Conservation (phyloP, 2,113 vertebrate genomes). For the Parus major region DNA sequence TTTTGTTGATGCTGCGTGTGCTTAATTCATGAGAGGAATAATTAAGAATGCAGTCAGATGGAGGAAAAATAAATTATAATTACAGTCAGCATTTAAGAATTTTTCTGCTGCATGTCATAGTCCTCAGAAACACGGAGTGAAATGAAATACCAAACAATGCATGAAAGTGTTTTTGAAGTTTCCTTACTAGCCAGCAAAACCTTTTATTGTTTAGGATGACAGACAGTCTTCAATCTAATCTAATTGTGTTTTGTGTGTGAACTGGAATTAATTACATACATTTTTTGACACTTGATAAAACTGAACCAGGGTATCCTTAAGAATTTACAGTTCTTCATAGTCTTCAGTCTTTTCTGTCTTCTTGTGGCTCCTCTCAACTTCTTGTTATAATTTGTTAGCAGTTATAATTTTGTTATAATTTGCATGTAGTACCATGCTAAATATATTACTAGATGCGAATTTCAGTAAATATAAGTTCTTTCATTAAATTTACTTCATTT, state of each 20-base stretch:
- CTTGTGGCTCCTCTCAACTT: not conserved
- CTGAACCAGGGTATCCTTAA: not conserved
- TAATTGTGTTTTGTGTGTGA: not conserved
- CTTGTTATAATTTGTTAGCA: not conserved
- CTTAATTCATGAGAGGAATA: not conserved
- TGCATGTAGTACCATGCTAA: not conserved
- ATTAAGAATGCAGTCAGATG: not conserved
- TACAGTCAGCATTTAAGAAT: not conserved
- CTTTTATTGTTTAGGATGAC: not conserved
- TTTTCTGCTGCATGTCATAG: not conserved
- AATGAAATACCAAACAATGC: not conserved
- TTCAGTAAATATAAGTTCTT: not conserved
- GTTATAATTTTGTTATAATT: not conserved
- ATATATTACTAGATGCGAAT: not conserved
- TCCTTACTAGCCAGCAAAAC: not conserved
- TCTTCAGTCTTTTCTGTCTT: not conserved
- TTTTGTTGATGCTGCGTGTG: not conserved
- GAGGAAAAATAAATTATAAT: not conserved
- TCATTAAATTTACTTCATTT: not conserved
- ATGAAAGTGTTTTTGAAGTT: not conserved
- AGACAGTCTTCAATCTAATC: not conserved
- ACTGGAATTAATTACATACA: not conserved
- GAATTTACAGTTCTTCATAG: not conserved
- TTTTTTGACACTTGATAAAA: conserved; percentile 5
- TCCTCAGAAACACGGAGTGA: not conserved